Base-by-base conservation (phyloP, 2,888 invertebrate species). In the Pogonocherus hispidulus region DNA sequence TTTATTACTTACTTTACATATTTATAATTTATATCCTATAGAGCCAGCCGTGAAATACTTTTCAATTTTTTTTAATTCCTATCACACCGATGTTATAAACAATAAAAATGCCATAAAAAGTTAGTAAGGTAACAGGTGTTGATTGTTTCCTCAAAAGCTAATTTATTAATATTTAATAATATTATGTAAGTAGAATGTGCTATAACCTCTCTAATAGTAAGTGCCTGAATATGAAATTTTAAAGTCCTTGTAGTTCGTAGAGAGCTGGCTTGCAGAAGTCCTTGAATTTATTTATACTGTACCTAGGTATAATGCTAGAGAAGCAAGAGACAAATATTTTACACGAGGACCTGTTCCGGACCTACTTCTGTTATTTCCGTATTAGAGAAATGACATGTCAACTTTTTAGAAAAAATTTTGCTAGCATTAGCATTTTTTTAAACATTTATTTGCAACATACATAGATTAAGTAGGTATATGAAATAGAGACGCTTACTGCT, bases 71-170 rank as follows among this genome's bases (percentile, higher is more conserved):
- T 41, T 41, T n/a, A 41, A 14, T 41, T 14, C 41, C n/a, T 16
- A 14, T 41, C 41, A 41, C 41, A 41, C 41, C 14, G 41, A 41
- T 41, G 41, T 2, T 16, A 41, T 41, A 41, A 41, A n/a, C n/a
- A 14, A 41, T 41, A 41, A 41, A 41, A 41, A 41, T n/a, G n/a
- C n/a, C 16, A 41, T 41, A 41, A 41, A 41, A 41, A 14, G 27
- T n/a, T 4, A 41, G n/a, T 41, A n/a, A 41, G 16, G 11, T 41
- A n/a, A n/a, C 41, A 41, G 41, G 41, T 41, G 41, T n/a, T 41
- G 41, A 41, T 41, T 41, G 16, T 41, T 41, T 41, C 41, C 41
- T 41, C n/a, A 41, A 41, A 41, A 41, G 41, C n/a, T 41, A 41
- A 41, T 41, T 41, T 41, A 41, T 16, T n/a, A 41, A 41, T 41